Base-by-base conservation (phyloP, 2,113 vertebrate genomes). In the Cebidichthys violaceus region DNA sequence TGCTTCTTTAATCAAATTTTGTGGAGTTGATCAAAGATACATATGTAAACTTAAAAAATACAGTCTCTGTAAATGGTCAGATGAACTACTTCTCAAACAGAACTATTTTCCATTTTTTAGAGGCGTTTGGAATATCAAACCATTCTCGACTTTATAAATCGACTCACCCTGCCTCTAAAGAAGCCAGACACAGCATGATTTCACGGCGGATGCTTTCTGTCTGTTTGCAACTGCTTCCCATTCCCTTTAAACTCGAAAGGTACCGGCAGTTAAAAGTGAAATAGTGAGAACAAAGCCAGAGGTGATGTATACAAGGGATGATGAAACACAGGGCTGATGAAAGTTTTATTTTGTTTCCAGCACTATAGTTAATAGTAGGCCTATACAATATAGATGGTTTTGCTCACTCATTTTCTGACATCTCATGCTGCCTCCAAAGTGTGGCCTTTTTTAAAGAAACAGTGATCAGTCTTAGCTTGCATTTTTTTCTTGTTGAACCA, bases 301-400 rank as follows among this genome's bases (percentile, higher is more conserved):
- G 83, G 81, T 85, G 77, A 85, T 83, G 75, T 70, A 79, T 81
- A 54, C 62, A 61, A n/a, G 24, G 27, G 45, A 68, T 80, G 71
- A 84, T 85, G 79, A 82, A 88, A 80, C 65, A 15, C 45, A 4
- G 11, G 24, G 52, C 41, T 76, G 65, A 79, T 79, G 29, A 82
- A 77, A 72, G 20, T 85, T 68, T 39, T 43, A 10, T 79, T 70
- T 65, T 8, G 14, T 59, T 6, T 60, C 31, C 60, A 57, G 57
- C 59, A 74, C 67, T 20, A 55, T 6, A 1, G 27, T 50, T 77
- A n/a, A 67, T 70, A 54, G 45, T 70, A 14, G 54, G 54, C 54
- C 24, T 5, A 33, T 33, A 65, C 15, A 74, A n/a, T 72, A 18
- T 14, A 33, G 18, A 62, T 37, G 33, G 66, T 76, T 33, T 70